Base-by-base conservation (phyloP, 2,113 vertebrate genomes). In the Pionites leucogaster region DNA sequence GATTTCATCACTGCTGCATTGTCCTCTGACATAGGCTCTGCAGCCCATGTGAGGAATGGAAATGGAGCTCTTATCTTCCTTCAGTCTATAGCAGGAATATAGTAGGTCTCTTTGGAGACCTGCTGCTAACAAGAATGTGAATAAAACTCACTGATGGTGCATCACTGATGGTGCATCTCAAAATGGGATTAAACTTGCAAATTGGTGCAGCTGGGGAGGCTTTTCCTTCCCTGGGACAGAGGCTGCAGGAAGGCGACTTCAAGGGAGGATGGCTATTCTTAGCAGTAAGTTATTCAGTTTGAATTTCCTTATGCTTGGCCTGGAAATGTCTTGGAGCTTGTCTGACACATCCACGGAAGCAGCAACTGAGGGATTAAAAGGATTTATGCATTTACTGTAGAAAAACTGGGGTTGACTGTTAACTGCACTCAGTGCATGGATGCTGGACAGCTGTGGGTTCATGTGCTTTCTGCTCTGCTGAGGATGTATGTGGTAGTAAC, bases 371-470 rank as follows among this genome's bases (percentile, higher is more conserved):
- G 59, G 39, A 65, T 47, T 80, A 49, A 69, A 70, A 39, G 35
- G 35, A n/a, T 2, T 11, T 27, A 14, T 27, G 10, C 28, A 4
- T 70, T 82, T 67, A 3, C 9, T 2, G 2, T 19, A 35, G 39
- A 52, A 44, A 41, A 82, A 35, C 14, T 18, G 39, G 52, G 37
- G n/a, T 6, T 65, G 50, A 41, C 46, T 53, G 16, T 39, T 75
- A 55, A 27, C n/a, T 39, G 8, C 1, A 0, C 29, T 35, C 7
- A 4, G 17, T 8, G 37, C 2, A 0, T 11, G 9, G 76, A 16
- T 35, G 10, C 17, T 20, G 64, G 28, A 22, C 42, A 10, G 11
- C 25, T 12, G 12, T 17, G 60, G 27, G 8, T 60, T 37, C 11
- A 0, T 2, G 23, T 17, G 39, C 15, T 53, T 53, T 41, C 23